Percentiles rank a stretch among this genome's conserved stretches.
phyloP scores from a whole-genome alignment of 35 echinoderm and acorn worm genomes.

The Apostichopus japonicus region DNA sequence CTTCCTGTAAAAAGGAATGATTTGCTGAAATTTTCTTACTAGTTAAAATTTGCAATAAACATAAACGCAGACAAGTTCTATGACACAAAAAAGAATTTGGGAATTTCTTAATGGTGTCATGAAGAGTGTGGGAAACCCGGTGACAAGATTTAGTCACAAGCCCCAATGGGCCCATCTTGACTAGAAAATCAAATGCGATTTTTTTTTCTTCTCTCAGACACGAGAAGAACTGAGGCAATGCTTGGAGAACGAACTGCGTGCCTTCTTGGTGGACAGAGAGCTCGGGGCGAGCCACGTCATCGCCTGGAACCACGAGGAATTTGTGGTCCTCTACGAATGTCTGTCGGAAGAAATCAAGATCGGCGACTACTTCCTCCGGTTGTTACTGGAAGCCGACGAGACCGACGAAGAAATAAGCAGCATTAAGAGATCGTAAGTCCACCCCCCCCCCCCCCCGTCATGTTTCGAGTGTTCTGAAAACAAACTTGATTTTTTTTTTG shows the following conservation, averaged over 20 bases:
- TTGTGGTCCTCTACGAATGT: constrained; percentile 94
- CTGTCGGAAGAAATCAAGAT: constrained; percentile 98
- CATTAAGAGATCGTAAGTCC: constrained; percentile 96
- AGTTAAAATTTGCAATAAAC: too few species aligned
- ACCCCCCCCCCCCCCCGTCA: too few species aligned
- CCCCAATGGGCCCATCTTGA: background rate
- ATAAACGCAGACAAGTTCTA: too few species aligned
- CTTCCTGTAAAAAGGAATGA: too few species aligned
- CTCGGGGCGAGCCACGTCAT: constrained; percentile 87
- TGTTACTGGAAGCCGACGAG: constrained; percentile 94
- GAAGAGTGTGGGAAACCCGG: too few species aligned
- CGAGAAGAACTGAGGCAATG: constrained; percentile 91
- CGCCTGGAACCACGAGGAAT: constrained; percentile 97
- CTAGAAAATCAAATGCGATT: background rate
- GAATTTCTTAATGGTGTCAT: too few species aligned
- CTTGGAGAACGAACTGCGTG: constrained; percentile 95
- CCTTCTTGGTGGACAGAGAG: constrained; percentile 88
- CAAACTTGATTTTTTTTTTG: too few species aligned
- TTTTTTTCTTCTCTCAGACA: constrained; percentile 56
- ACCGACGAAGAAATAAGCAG: constrained; percentile 91
- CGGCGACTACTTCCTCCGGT: constrained; percentile 94
- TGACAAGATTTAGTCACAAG: too few species aligned
- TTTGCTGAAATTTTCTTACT: too few species aligned
- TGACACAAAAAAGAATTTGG: too few species aligned
- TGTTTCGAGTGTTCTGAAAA: too few species aligned